Evolutionary conservation across 2,797 vertebrate species (phyloP).

Genomic region (Chiloscyllium punctatum): DNA sequence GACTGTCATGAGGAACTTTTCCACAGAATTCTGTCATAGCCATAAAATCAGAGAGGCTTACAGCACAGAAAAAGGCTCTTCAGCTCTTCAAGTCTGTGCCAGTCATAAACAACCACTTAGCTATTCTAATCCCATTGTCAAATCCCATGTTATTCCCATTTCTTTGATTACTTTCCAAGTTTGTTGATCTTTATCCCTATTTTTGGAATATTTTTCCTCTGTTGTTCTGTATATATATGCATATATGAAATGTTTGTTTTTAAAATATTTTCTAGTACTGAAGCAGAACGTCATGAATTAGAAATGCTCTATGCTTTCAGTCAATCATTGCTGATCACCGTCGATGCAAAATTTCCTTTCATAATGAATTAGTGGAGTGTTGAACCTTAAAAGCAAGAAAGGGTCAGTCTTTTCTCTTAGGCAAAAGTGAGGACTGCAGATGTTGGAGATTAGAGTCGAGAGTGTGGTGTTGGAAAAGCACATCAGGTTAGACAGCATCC

Average conservation of each 20-base stretch:
- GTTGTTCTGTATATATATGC: background rate
- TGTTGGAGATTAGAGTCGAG: no score
- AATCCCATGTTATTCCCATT: background rate
- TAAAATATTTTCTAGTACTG: background rate
- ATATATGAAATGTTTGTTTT: background rate
- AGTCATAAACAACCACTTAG: no score
- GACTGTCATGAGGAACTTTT: background rate
- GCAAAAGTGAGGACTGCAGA: no score
- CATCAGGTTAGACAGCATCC: no score
- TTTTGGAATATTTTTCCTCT: background rate
- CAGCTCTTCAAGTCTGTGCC: no score
- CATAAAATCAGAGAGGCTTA: no score
- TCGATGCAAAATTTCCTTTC: background rate
- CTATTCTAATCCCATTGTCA: no score
- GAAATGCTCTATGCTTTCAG: background rate
- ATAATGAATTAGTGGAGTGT: background rate
- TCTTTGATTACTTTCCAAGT: background rate
- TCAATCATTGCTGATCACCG: background rate
- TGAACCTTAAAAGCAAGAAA: background rate
- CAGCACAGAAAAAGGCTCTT: no score
- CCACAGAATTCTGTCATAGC: no score
- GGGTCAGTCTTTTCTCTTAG: background rate
- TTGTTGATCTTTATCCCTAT: background rate
- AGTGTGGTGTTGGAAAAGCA: no score
- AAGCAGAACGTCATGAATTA: background rate